Conservation (phyloP, 23 tunicate species). For the Ciona savignyi region DNA sequence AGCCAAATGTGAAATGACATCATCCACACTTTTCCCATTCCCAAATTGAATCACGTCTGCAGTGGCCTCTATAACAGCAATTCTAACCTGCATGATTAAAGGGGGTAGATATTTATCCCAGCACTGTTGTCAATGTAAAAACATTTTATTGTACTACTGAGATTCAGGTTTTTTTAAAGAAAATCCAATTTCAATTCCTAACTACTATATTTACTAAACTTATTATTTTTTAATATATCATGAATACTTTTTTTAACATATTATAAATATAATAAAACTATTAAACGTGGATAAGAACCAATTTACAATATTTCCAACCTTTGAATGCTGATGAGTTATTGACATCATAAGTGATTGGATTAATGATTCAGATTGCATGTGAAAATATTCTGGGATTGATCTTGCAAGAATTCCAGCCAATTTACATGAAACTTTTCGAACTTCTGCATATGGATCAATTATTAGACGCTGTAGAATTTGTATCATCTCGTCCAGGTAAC, state of each 20-base stretch:
- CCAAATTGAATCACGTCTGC: slow-evolving; percentile 93
- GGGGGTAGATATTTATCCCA: no score
- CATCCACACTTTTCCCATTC: slow-evolving; percentile 92
- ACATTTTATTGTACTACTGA: no score
- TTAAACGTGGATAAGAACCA: no score
- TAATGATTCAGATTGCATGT: slow-evolving; percentile 84
- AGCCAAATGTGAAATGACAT: slow-evolving; percentile 86
- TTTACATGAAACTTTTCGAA: slow-evolving; percentile 64
- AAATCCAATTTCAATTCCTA: no score
- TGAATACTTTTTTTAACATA: no score
- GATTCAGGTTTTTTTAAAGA: no score
- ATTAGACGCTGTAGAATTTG: slow-evolving; percentile 63
- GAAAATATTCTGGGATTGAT: slow-evolving; percentile 82
- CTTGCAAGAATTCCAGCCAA: slow-evolving; percentile 44
- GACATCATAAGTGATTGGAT: slow-evolving; percentile 71
- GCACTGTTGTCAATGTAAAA: no score
- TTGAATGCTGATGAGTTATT: slow-evolving; percentile 92
- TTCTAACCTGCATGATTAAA: slow-evolving; percentile 54
- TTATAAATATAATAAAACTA: no score
- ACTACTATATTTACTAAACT: no score
- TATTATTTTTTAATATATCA: no score
- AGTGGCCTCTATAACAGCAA: slow-evolving; percentile 92
- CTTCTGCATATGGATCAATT: slow-evolving; percentile 89
- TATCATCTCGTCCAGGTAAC: slow-evolving; percentile 76
- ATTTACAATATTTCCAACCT: no score